Evolutionary conservation across 2,888 invertebrate species (phyloP).

Genomic region (Buathra laborator): DNA sequence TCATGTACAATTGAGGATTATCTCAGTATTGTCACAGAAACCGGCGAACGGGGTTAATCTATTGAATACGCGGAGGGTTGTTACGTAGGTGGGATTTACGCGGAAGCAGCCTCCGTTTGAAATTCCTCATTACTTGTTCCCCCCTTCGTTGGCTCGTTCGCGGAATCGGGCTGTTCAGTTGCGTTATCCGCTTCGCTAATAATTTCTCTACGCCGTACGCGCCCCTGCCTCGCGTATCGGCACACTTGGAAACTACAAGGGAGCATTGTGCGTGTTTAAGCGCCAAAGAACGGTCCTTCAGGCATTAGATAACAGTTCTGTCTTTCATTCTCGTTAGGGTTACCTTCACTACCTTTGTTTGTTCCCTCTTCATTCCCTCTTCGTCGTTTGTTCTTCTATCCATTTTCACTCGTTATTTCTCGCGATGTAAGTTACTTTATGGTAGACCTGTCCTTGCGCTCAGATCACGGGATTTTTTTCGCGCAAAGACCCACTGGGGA

Average conservation of each 20-base stretch:
- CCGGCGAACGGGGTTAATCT: not conserved
- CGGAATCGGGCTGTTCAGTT: not conserved
- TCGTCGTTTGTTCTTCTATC: not conserved
- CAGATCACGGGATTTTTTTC: not conserved
- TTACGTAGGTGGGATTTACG: not conserved
- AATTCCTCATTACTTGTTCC: not conserved
- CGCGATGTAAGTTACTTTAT: not conserved
- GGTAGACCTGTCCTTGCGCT: not conserved
- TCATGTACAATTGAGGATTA: not conserved
- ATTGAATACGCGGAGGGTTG: not conserved
- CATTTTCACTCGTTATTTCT: not conserved
- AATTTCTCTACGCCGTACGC: not conserved
- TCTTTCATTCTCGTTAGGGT: not conserved
- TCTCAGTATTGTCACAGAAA: not conserved
- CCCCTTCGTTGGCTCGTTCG: not conserved
- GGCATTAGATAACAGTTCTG: not conserved
- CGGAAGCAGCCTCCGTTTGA: not conserved
- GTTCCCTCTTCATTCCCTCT: not conserved
- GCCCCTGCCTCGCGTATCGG: not conserved
- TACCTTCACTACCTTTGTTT: not conserved
- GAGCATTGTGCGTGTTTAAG: not conserved
- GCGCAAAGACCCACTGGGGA: not conserved
- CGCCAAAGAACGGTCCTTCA: not conserved
- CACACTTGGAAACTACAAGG: not conserved
- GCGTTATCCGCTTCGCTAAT: not conserved